A percentile compares a stretch with the other conserved stretches of the same genome.
Evolutionary conservation across 2,888 invertebrate species (phyloP).

Genomic region (Meta bourneti): DNA sequence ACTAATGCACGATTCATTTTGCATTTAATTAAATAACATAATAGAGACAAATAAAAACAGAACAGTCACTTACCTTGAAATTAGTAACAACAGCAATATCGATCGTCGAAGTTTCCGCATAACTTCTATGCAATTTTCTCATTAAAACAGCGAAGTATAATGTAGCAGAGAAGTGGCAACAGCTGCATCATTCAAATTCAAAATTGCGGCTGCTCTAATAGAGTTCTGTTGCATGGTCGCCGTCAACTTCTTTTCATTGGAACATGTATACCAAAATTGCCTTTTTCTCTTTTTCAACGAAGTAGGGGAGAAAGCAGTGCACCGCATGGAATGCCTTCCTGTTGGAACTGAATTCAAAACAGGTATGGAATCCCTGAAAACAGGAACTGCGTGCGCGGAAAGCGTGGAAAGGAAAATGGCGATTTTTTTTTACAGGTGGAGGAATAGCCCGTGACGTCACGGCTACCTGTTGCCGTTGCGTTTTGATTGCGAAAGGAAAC

Average conservation of each 20-base stretch:
- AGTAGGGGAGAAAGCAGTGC: conserved; percentile 23
- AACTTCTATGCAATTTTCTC: conserved; percentile 24
- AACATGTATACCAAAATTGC: not conserved
- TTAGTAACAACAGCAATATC: conserved; percentile 23
- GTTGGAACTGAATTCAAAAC: conserved; percentile 42
- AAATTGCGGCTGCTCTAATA: conserved; percentile 11
- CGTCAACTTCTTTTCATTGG: conserved; percentile 8
- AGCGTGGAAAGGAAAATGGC: conserved; percentile 60
- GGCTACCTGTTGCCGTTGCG: conserved; percentile 43
- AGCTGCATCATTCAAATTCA: conserved; percentile 35
- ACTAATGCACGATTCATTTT: too few species aligned
- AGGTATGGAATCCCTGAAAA: conserved; percentile 65
- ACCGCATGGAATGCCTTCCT: conserved; percentile 13
- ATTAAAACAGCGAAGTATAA: conserved; percentile 43
- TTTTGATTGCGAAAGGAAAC: conserved; percentile 49
- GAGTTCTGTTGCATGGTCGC: conserved; percentile 15
- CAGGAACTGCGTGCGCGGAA: conserved; percentile 64
- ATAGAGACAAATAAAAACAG: not conserved
- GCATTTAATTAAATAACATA: too few species aligned
- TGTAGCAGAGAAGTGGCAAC: conserved; percentile 45
- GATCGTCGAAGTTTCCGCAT: conserved; percentile 11
- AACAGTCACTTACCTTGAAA: conserved; percentile 32
- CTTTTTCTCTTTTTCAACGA: conserved; percentile 25
- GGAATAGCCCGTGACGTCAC: conserved; percentile 64
- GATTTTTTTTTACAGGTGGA: conserved; percentile 55